Evolutionary conservation across 2,888 invertebrate genomes (phyloP).

Genomic region (Pseudococcus longispinus): DNA sequence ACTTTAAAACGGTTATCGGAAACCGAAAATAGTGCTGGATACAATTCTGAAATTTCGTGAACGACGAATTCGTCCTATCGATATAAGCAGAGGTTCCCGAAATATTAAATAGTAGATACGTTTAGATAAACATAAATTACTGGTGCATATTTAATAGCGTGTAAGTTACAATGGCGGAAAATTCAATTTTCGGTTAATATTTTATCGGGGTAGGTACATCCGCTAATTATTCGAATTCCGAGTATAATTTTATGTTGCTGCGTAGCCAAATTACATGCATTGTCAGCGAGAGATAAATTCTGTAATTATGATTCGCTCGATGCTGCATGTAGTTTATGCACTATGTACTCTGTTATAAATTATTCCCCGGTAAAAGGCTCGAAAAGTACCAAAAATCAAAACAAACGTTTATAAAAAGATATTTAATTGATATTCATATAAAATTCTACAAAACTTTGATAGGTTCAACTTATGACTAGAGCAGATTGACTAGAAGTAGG

Average conservation of each 20-base stretch:
- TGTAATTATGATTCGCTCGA: not conserved
- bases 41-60: not conserved
- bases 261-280: not conserved
- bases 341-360: not conserved
- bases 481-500: not conserved
- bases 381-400: not conserved
- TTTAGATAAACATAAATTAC: slow-evolving; percentile 11
- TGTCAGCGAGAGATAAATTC: not conserved
- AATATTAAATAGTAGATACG: not conserved
- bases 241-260: not conserved
- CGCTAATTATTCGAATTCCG: not conserved
- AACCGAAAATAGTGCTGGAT: not conserved
- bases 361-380: no score
- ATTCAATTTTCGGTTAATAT: slow-evolving; percentile 8
- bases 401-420: not conserved
- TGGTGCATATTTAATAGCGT: not conserved
- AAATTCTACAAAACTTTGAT: not conserved
- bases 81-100: not conserved
- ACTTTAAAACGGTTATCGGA: not conserved
- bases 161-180: not conserved
- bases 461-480: not conserved
- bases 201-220: not conserved
- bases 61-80: not conserved
- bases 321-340: not conserved
- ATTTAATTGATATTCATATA: not conserved